Evolutionary conservation across 2,797 vertebrate species (phyloP).

Genomic region (Myotis pilosus): DNA sequence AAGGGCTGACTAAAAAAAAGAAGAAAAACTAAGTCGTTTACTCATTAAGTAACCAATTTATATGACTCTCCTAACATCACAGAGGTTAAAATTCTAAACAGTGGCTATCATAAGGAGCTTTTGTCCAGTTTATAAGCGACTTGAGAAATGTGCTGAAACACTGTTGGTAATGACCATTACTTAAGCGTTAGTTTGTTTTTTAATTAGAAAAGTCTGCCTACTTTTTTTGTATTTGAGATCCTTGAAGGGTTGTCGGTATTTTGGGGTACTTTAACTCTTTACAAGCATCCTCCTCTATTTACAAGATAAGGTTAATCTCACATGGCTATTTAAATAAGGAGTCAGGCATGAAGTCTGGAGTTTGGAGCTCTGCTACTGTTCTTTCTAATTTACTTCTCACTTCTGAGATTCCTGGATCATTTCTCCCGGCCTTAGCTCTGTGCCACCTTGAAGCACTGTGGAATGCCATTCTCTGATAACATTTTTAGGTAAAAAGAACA

Average conservation of each 20-base stretch:
- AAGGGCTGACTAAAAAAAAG: not conserved
- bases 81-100: constrained; percentile 45
- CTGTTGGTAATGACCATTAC: constrained; percentile 6
- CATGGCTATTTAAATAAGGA: not conserved
- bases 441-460: not conserved
- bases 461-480: constrained; percentile 7
- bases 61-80: constrained; percentile 19
- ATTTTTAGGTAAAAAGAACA: constrained; percentile 46
- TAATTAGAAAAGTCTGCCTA: constrained; percentile 25
- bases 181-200: constrained; percentile 54
- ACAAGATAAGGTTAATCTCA: constrained; percentile 7
- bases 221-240: constrained; percentile 33
- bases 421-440: constrained; percentile 7
- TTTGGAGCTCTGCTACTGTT: not conserved
- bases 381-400: constrained; percentile 23
- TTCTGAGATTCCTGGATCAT: constrained; percentile 27
- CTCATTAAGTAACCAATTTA: not conserved
- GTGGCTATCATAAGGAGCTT: not conserved
- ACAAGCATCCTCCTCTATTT: constrained; percentile 13
- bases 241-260: constrained; percentile 12
- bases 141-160: constrained; percentile 21
- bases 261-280: constrained; percentile 24
- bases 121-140: constrained; percentile 20
- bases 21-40: not conserved
- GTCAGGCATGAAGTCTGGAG: not conserved